A percentile compares a stretch with the other conserved stretches of the same genome.
phyloP scores from a whole-genome alignment of 2,113 vertebrate genomes.

The Rhabdornis inornatus region DNA sequence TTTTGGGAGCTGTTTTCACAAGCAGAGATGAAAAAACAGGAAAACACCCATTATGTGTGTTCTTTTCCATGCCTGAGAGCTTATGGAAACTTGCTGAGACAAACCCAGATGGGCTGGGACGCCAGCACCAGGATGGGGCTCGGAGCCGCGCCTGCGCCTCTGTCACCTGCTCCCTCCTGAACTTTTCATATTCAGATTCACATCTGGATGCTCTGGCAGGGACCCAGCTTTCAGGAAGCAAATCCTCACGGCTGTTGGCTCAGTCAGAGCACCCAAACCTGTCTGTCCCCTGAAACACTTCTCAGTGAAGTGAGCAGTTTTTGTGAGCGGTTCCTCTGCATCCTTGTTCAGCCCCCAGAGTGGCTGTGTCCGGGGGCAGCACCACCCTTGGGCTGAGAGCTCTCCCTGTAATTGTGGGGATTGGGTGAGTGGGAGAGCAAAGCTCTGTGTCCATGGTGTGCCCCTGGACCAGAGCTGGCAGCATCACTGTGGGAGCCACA shows the following conservation, averaged over 20 bases:
- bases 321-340: not conserved
- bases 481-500: not conserved
- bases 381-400: accelerated
- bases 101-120: not conserved
- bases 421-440: not conserved
- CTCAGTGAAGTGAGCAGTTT: not conserved
- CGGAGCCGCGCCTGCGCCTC: not conserved
- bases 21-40: not conserved
- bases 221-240: constrained; percentile 2
- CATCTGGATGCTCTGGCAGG: constrained; percentile 54
- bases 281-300: not conserved
- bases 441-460: not conserved
- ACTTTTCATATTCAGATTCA: constrained; percentile 56
- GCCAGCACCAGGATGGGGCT: not conserved
- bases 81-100: not conserved
- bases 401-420: not conserved
- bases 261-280: not conserved
- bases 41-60: not conserved
- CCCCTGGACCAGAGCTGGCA: not conserved
- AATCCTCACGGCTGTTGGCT: not conserved
- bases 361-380: not conserved
- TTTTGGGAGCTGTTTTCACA: not conserved
- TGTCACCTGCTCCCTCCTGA: constrained; percentile 38
- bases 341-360: accelerated
- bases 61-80: not conserved